Evolutionary conservation across 2,888 invertebrate genomes (phyloP).

Genomic region (Amaurobius ferox): DNA sequence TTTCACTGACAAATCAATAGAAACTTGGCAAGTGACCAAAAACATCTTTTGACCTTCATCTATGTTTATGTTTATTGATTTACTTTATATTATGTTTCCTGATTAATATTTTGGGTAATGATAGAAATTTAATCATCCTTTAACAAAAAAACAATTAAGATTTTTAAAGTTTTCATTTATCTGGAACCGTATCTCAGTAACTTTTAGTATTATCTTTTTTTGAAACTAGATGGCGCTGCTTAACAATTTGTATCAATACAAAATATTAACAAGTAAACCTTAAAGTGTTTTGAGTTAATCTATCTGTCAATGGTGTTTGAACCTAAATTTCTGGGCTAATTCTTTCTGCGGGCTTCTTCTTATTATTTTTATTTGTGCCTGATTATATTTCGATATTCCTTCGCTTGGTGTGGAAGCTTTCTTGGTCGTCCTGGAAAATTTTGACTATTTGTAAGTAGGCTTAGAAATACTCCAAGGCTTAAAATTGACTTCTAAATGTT

Average conservation of each 20-base stretch:
- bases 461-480: conserved; percentile 46
- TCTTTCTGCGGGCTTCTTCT: not conserved
- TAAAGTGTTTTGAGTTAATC: conserved; percentile 57
- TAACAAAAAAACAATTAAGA: too few species aligned
- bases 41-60: not conserved
- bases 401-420: not conserved
- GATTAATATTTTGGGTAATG: too few species aligned
- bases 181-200: too few species aligned
- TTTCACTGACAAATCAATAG: too few species aligned
- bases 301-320: conserved; percentile 56
- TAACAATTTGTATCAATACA: conserved; percentile 27
- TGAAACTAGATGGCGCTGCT: conserved; percentile 37
- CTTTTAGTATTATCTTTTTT: too few species aligned
- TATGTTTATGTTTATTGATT: not conserved
- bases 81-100: not conserved
- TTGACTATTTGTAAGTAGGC: conserved; percentile 44
- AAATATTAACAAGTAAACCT: conserved; percentile 51
- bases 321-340: not conserved
- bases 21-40: too few species aligned
- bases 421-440: not conserved
- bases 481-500: too few species aligned
- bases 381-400: not conserved
- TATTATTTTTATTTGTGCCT: not conserved
- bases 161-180: too few species aligned
- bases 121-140: too few species aligned